Evolutionary conservation across 2,888 invertebrate genomes (phyloP), one percentile per base, ranked within the genome.

Genomic region (Harpalus rubripes): DNA sequence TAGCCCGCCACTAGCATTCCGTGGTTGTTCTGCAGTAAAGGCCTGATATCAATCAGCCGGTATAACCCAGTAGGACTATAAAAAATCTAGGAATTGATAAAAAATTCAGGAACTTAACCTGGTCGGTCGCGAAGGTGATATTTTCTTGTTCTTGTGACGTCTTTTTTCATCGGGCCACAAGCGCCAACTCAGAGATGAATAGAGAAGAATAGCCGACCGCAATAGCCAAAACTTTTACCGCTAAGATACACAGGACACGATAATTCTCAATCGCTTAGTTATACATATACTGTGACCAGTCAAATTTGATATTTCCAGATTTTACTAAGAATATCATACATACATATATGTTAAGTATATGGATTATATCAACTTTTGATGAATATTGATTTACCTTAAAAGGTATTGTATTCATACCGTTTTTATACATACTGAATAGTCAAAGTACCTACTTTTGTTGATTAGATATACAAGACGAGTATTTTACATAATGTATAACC

Each of bases 41-140:
- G 10, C 15, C 61, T 61, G 79, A 61, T 58, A 80, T 80, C 79
- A 80, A 80, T 80, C 61, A 61, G 26, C 32, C 22, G 74, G 22
- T 39, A 74, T 52, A 74, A 74, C 41, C 74, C 74, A 74, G 18
- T n/a, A 61, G 18, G 39, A 39, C 61, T 61, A 61, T 80, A 80
- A 80, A 80, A 58, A 61, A 80, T 58, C 79, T 80, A 65, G 41
- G 41, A 82, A 82, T 59, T 82, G 82, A 58, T 82, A 82, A 82
- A 82, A 82, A 72, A 82, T 82, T 58, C 74, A 82, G 6, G 61
- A 83, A 74, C 22, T 83, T 74, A 83, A 83, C 83, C 83, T 74
- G 61, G 59, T 22, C 41, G 74, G 83, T 61, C 76, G 65, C 22
- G 39, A 44, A 74, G 63, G 61, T 83, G 83, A 74, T 76, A 83